phyloP scores from a whole-genome alignment of 2,888 invertebrate genomes.

The Drosophila falleni region DNA sequence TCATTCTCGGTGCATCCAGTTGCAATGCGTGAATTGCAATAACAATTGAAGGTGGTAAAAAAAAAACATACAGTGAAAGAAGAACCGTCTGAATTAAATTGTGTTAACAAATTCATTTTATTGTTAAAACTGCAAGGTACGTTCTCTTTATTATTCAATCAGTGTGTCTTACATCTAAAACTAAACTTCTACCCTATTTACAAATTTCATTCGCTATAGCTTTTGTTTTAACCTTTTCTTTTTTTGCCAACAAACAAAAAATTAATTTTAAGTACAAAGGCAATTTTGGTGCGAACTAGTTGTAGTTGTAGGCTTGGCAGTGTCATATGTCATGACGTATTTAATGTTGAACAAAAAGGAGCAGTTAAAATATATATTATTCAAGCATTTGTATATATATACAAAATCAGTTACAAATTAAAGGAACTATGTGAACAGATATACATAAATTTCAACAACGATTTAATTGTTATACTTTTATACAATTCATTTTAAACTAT shows the following conservation, averaged over 20 bases:
- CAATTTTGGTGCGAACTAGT: constrained; percentile 37
- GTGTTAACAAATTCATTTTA: constrained; percentile 1
- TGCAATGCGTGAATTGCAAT: too few species aligned
- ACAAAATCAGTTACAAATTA: constrained; percentile 18
- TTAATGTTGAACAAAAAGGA: neutral
- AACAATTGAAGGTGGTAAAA: neutral
- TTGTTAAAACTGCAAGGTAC: constrained; percentile 44
- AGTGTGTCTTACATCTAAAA: constrained; percentile 47
- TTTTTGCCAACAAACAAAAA: constrained; percentile 10
- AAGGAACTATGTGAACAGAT: constrained; percentile 46
- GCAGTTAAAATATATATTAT: constrained; percentile 4
- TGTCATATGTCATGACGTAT: constrained; percentile 31
- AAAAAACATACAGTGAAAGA: neutral
- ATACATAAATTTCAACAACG: constrained; percentile 21
- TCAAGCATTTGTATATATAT: constrained; percentile 6
- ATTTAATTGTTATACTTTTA: constrained; percentile 14
- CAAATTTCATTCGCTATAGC: constrained; percentile 38
- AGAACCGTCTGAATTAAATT: neutral
- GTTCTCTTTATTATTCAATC: constrained; percentile 55
- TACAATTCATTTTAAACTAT: constrained; percentile 32
- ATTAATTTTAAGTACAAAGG: constrained; percentile 43
- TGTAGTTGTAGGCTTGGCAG: constrained; percentile 37
- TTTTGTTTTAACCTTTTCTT: neutral
- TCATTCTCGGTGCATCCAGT: too few species aligned
- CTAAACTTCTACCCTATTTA: constrained; percentile 57